Evolutionary conservation across 2,888 invertebrate species (phyloP), one percentile per base, ranked within the genome.

Genomic region (Diachrysia chrysitis): DNA sequence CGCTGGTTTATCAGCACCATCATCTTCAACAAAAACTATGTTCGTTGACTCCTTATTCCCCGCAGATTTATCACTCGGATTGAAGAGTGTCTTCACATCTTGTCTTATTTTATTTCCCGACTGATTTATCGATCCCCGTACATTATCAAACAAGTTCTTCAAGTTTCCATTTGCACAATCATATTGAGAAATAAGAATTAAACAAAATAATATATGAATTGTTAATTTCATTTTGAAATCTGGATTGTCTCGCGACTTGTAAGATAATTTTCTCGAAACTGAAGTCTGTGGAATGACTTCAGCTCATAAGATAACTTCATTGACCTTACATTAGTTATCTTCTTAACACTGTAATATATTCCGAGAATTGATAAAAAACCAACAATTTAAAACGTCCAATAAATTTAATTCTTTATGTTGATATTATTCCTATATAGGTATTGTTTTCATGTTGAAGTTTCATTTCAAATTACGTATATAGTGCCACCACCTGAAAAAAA

Each of bases 221-320:
- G 59, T 79, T 23, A 83, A 56, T 71, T 88, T 91, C 90, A 92
- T 92, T 73, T 77, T 84, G 51, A 64, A 75, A 73, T 58, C 17
- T 32, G 66, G 63, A 62, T 61, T 63, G 69, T 78, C 77, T 69
- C 70, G 69, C 64, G 62, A 67, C 75, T 73, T 69, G 63, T 72
- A 53, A 68, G 75, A 81, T 76, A 78, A 79, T 71, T 79, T 83
- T 79, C 71, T 78, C 69, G 67, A 58, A 71, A 87, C 86, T 86
- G 82, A 86, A 69, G 73, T 72, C 58, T 67, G 65, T 54, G 64
- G 65, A 69, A 71, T 65, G 63, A 64, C 66, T 73, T 56, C 53
- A 54, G 61, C 55, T 67, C 68, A 71, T 53, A 72, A 71, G 90
- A 90, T 90, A 89, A 85, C 87, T 70, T 73, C 29, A 63, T 56